phyloP scores from a whole-genome alignment of 2,113 vertebrate species.

The Ochotona curzoniae region DNA sequence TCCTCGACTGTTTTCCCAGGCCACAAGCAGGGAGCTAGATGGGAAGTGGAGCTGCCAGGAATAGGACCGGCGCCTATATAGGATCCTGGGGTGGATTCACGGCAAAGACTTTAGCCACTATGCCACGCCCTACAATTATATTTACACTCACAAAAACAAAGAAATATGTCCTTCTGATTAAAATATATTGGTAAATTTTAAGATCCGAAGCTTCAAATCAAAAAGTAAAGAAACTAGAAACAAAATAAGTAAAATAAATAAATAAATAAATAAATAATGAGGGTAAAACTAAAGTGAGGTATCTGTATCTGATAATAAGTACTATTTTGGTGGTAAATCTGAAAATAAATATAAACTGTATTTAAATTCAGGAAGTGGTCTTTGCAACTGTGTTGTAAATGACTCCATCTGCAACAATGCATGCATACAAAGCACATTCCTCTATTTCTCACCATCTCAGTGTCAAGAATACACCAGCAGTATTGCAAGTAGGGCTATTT shows the following conservation, averaged over 20 bases:
- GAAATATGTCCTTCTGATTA: slow-evolving; percentile 55
- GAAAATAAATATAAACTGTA: not conserved
- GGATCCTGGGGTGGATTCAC: no score
- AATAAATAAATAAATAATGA: not conserved
- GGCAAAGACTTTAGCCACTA: no score
- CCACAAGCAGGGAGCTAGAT: no score
- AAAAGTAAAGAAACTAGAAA: not conserved
- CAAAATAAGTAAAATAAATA: not conserved
- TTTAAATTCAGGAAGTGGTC: not conserved
- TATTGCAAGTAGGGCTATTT: not conserved
- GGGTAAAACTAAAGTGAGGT: not conserved
- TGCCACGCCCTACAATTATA: slow-evolving; percentile 49
- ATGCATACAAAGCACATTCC: not conserved
- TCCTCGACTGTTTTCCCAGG: no score
- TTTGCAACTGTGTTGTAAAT: not conserved
- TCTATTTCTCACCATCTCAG: not conserved
- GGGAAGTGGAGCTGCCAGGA: no score
- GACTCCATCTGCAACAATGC: not conserved
- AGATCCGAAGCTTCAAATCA: slow-evolving; percentile 16
- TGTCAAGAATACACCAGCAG: not conserved
- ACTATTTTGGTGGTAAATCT: not conserved
- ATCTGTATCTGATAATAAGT: not conserved
- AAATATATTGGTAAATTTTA: slow-evolving; percentile 69
- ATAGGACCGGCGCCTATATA: no score
- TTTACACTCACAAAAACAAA: slow-evolving; percentile 67